Conservation (phyloP, 2,888 invertebrate genomes). For the Marasmarcha lunaedactyla region DNA sequence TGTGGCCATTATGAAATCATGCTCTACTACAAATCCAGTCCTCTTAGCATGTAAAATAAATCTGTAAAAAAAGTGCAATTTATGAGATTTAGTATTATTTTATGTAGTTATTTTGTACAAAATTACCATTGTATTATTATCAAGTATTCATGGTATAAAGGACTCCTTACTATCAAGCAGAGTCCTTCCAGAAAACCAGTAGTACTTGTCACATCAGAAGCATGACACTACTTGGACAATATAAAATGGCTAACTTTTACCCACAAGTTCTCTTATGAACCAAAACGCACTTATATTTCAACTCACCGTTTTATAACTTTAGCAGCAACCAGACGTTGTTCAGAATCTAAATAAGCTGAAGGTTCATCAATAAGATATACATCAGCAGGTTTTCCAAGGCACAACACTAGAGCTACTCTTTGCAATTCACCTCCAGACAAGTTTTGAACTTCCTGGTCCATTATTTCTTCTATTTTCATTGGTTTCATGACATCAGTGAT, state of each 20-base stretch:
- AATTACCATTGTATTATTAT: too few species aligned
- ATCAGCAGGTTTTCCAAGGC: conserved; percentile 98
- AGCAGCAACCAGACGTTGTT: conserved; percentile 99
- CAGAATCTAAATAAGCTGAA: conserved; percentile 98
- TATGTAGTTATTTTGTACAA: too few species aligned
- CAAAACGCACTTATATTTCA: too few species aligned
- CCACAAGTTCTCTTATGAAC: too few species aligned
- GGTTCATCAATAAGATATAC: conserved; percentile 99
- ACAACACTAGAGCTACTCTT: conserved; percentile 94
- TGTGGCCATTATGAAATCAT: conserved; percentile 99
- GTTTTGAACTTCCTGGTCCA: conserved; percentile 98
- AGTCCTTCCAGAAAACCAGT: too few species aligned
- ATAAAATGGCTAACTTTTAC: too few species aligned
- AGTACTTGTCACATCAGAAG: too few species aligned
- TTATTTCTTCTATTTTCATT: conserved; percentile 94
- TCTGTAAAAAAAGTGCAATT: conserved; percentile 47
- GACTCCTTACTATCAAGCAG: too few species aligned
- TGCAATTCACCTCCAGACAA: conserved; percentile 99
- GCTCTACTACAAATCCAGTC: conserved; percentile 99
- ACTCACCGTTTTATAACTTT: conserved; percentile 97
- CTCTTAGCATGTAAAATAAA: conserved; percentile 99
- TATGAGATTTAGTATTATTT: too few species aligned
- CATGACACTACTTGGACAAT: too few species aligned
- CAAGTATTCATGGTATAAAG: too few species aligned
- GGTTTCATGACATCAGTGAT: conserved; percentile 99